These are phyloP conservation scores for Heliconius hermathena DNA, from an alignment of 1,140 invertebrate species.

Conservation along the genomic window DNA sequence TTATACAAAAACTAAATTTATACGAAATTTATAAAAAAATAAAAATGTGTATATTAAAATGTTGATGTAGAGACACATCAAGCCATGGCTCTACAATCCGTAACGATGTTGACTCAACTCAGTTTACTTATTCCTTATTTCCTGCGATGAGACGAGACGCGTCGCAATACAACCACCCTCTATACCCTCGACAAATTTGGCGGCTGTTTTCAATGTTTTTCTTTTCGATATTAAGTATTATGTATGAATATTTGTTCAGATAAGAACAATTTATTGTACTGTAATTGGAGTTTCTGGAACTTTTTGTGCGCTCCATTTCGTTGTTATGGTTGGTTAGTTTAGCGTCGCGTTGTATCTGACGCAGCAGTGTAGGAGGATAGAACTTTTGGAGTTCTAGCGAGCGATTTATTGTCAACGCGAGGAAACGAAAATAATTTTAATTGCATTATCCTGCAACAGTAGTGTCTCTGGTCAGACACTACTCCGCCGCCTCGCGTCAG, in stretches of 20 bases:
- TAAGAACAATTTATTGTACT: background rate
- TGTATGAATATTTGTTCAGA: background rate
- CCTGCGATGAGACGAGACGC: background rate
- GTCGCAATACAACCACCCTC: background rate
- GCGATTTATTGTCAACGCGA: too few relatives aligned
- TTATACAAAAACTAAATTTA: background rate
- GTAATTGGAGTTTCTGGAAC: background rate
- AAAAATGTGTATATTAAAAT: background rate
- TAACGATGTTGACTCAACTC: slow-evolving; percentile 4
- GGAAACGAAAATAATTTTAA: background rate
- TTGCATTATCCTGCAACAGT: background rate
- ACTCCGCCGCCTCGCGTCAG: too few relatives aligned
- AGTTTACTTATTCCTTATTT: background rate
- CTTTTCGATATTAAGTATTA: background rate
- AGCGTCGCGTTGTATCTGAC: too few relatives aligned
- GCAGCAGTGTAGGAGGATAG: too few relatives aligned
- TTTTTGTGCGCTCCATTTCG: background rate
- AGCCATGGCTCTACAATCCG: background rate
- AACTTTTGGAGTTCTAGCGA: too few relatives aligned
- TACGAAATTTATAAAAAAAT: too few relatives aligned
- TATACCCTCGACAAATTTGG: too few relatives aligned
- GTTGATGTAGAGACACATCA: background rate
- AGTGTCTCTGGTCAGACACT: too few relatives aligned
- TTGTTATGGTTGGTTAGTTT: background rate
- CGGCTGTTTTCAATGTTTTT: background rate